A percentile compares a stretch with the other conserved stretches of the same genome.
phyloP scores from a whole-genome alignment of 1,140 invertebrate genomes.

The Proales similis region DNA sequence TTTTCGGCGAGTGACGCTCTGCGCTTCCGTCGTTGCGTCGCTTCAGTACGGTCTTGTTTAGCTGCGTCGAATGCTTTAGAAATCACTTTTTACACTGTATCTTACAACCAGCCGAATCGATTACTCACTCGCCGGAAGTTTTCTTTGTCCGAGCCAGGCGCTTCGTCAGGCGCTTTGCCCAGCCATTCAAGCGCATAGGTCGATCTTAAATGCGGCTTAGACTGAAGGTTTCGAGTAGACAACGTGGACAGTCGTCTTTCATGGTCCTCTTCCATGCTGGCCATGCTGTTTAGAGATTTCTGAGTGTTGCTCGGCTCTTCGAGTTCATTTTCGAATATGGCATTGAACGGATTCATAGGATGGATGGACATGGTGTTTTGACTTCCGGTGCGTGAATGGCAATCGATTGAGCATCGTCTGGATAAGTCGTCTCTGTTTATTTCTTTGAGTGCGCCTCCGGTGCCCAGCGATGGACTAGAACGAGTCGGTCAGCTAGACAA shows the following conservation, averaged over 20 bases:
- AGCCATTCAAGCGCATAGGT: slow-evolving; percentile 32
- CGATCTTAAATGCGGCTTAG: slow-evolving; percentile 30
- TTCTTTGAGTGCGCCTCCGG: no score
- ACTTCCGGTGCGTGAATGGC: not conserved
- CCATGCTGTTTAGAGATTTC: slow-evolving; percentile 21
- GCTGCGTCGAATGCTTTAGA: no score
- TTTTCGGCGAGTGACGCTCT: no score
- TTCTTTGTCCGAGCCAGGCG: no score
- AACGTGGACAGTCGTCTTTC: slow-evolving; percentile 10
- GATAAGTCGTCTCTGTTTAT: slow-evolving; percentile 4
- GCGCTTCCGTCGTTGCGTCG: no score
- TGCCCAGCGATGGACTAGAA: no score
- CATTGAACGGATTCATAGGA: slow-evolving; percentile 29
- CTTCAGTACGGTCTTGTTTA: no score
- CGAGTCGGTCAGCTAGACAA: no score
- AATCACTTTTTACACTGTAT: no score
- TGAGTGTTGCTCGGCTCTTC: slow-evolving; percentile 28
- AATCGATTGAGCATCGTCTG: slow-evolving; percentile 29
- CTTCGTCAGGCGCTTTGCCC: no score
- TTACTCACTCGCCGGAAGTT: no score
- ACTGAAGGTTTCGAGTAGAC: slow-evolving; percentile 13
- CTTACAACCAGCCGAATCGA: no score
- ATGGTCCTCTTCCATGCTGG: not conserved
- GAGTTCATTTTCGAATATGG: slow-evolving; percentile 35
- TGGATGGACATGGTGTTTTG: slow-evolving; percentile 4